A percentile compares a stretch with the other conserved stretches of the same genome.
These are phyloP conservation scores for Catharus minimus DNA, from an alignment of 2,113 vertebrate genomes.

Conservation along the genomic window DNA sequence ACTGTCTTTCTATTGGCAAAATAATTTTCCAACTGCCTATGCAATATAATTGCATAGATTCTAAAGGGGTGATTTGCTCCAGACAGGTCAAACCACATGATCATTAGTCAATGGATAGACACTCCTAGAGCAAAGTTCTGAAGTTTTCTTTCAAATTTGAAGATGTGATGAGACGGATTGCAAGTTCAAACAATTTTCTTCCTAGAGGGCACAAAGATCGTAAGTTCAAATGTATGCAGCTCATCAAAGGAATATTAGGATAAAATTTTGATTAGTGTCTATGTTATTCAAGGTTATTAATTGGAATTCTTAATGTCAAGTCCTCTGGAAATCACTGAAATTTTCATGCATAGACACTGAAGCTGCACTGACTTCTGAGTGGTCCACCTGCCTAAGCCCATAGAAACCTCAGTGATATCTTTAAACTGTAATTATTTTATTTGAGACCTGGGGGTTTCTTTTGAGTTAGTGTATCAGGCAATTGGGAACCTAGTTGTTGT, in stretches of 20 bases:
- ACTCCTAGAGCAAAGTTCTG: background rate
- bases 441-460: rapidly evolving
- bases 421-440: background rate
- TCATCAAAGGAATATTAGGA: conserved; percentile 20
- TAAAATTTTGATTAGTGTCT: conserved; percentile 2
- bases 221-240: background rate
- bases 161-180: background rate
- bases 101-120: background rate
- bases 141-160: background rate
- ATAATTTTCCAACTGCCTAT: background rate
- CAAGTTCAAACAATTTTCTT: background rate
- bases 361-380: background rate
- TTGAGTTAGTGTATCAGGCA: background rate
- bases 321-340: background rate
- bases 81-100: background rate
- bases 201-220: background rate
- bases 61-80: rapidly evolving
- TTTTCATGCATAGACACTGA: background rate
- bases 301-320: background rate
- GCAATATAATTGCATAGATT: background rate
- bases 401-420: background rate
- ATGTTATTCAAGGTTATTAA: background rate
- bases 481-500: background rate
- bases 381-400: background rate
- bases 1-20: background rate